These are phyloP conservation scores for Zygogramma bicolorata DNA, from an alignment of 2,888 invertebrate species.

Conservation along the genomic window DNA sequence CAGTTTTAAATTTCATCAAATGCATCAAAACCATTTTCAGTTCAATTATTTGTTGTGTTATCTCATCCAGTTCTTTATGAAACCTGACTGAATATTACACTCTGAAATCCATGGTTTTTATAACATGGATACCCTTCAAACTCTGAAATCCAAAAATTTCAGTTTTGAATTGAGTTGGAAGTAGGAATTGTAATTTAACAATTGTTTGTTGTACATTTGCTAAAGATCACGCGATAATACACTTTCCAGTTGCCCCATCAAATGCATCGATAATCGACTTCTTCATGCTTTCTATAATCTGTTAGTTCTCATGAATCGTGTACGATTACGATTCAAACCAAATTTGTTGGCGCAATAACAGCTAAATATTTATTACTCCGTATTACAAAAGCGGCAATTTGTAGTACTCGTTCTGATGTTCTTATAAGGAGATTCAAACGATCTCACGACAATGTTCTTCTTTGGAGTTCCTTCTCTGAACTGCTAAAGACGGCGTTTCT, in stretches of 20 bases:
- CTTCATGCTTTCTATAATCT: not conserved
- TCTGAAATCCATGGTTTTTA: too few relatives aligned
- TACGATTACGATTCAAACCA: not conserved
- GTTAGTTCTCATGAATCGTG: not conserved
- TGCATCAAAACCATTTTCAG: too few relatives aligned
- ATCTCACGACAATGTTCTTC: slow-evolving; percentile 37
- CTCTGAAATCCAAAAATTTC: too few relatives aligned
- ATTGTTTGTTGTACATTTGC: too few relatives aligned
- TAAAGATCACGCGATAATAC: too few relatives aligned
- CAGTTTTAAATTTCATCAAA: too few relatives aligned
- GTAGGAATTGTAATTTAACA: too few relatives aligned
- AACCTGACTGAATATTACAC: too few relatives aligned
- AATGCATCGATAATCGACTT: not conserved
- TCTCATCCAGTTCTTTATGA: too few relatives aligned
- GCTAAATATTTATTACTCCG: slow-evolving; percentile 33
- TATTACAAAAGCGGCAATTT: slow-evolving; percentile 46
- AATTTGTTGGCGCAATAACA: slow-evolving; percentile 18
- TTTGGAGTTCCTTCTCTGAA: slow-evolving; percentile 19
- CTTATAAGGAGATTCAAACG: slow-evolving; percentile 45
- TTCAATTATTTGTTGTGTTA: too few relatives aligned
- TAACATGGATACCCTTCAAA: too few relatives aligned
- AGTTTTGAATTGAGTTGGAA: too few relatives aligned
- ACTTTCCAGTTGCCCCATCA: not conserved
- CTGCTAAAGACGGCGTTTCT: not conserved
- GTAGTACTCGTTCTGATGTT: slow-evolving; percentile 44